Conservation (phyloP, 2,797 vertebrate species). For the Poeciliopsis paucimaculata region DNA sequence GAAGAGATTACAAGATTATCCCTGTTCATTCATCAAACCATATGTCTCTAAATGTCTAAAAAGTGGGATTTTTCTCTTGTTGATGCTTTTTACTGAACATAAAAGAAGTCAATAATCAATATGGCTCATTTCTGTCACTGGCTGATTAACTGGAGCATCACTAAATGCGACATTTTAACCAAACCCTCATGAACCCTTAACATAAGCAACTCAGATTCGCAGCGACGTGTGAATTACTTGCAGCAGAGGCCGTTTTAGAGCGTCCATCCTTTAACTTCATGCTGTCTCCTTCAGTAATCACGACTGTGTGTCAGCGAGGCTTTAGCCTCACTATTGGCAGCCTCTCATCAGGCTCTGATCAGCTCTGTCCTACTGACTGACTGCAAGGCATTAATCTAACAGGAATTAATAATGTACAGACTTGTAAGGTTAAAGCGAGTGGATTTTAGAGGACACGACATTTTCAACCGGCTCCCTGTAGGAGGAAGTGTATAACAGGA, state of each 20-base stretch:
- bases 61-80: background rate
- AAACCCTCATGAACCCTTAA: background rate
- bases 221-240: background rate
- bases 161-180: background rate
- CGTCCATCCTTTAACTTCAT: conserved; percentile 4
- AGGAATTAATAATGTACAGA: conserved; percentile 64
- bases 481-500: conserved; percentile 10
- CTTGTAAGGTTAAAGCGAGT: conserved; percentile 44
- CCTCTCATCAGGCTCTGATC: conserved; percentile 52
- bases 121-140: background rate
- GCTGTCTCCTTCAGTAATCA: conserved; percentile 38
- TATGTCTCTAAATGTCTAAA: background rate
- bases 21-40: background rate
- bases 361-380: conserved; percentile 42
- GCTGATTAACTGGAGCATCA: conserved; percentile 2
- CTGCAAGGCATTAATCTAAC: conserved; percentile 41
- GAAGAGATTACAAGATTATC: background rate
- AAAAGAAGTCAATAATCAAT: background rate
- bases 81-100: background rate
- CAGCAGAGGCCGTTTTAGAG: conserved; percentile 6
- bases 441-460: conserved; percentile 61
- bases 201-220: background rate
- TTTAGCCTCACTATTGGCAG: conserved; percentile 65
- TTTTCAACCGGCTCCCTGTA: conserved; percentile 18
- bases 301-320: conserved; percentile 45